Evolutionary conservation across 2,113 vertebrate genomes (phyloP).

Genomic region (Barbus barbus): DNA sequence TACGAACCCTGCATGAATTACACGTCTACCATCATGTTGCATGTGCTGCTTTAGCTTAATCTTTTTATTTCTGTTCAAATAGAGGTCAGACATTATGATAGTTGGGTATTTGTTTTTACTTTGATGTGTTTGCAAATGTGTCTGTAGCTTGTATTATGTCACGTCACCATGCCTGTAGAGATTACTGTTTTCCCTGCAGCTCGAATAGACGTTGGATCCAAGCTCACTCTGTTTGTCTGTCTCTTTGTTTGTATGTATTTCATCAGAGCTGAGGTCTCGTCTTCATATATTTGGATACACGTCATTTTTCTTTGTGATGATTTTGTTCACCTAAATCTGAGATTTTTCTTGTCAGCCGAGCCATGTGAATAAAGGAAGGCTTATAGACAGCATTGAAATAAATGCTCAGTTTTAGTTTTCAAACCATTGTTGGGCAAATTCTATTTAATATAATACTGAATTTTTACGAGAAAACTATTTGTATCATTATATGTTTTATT

Average conservation of each 20-base stretch:
- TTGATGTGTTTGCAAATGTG: conserved; percentile 38
- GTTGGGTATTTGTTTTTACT: neutral
- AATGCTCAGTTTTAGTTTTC: too few species aligned
- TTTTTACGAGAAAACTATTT: neutral
- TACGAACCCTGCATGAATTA: conserved; percentile 57
- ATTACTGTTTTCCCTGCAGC: conserved; percentile 37
- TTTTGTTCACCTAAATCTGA: neutral
- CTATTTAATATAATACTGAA: neutral
- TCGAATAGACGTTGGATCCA: conserved; percentile 35
- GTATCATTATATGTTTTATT: neutral
- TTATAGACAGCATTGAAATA: neutral
- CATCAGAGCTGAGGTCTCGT: conserved; percentile 32
- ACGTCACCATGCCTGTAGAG: conserved; percentile 7
- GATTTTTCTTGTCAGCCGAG: neutral
- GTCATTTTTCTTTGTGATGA: neutral
- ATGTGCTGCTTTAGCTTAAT: conserved; percentile 40
- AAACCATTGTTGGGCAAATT: neutral
- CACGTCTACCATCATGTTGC: conserved; percentile 31
- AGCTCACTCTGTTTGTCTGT: conserved; percentile 11
- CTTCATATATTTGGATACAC: neutral
- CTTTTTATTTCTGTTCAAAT: conserved; percentile 19
- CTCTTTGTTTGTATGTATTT: conserved; percentile 14
- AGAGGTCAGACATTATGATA: neutral
- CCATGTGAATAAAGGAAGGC: neutral
- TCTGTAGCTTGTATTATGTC: conserved; percentile 38